A percentile compares a stretch with the other conserved stretches of the same genome.
Conservation (phyloP, 1,140 invertebrate genomes). For the Drosophila pallidifrons region DNA sequence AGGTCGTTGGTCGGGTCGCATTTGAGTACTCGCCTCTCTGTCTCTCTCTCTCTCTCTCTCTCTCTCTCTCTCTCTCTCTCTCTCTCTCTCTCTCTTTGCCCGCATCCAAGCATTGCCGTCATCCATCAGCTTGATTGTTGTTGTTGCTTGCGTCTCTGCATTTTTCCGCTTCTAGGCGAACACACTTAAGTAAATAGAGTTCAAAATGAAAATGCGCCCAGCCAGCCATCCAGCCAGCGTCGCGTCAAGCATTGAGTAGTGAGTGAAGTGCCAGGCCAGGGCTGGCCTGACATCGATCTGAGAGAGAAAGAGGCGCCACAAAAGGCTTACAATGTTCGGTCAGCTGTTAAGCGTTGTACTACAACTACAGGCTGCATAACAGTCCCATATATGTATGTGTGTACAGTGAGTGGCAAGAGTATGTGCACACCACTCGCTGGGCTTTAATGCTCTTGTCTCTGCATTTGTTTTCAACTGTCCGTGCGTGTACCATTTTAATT, state of each 20-base stretch:
- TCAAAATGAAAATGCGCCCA: constrained; percentile 77
- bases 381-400: not conserved
- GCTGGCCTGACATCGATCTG: constrained; percentile 74
- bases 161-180: constrained; percentile 58
- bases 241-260: constrained; percentile 48
- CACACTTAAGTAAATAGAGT: constrained; percentile 83
- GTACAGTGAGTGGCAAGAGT: no score
- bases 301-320: constrained; percentile 30
- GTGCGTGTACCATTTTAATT: constrained; percentile 79
- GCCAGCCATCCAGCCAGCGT: constrained; percentile 7
- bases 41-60: no score
- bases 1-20: constrained; percentile 77
- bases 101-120: not conserved
- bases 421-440: constrained; percentile 12
- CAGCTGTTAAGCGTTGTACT: constrained; percentile 48
- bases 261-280: constrained; percentile 60
- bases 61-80: not conserved
- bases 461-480: constrained; percentile 81
- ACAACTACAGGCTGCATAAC: constrained; percentile 32
- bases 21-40: constrained; percentile 23
- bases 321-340: constrained; percentile 59
- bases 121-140: constrained; percentile 56
- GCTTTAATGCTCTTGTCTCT: constrained; percentile 73
- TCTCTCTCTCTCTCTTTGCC: not conserved
- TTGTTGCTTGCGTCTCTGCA: constrained; percentile 50